Evolutionary conservation across 2,113 vertebrate genomes (phyloP), one percentile per base, ranked within the genome.

Genomic region (Erpornis zantholeuca): DNA sequence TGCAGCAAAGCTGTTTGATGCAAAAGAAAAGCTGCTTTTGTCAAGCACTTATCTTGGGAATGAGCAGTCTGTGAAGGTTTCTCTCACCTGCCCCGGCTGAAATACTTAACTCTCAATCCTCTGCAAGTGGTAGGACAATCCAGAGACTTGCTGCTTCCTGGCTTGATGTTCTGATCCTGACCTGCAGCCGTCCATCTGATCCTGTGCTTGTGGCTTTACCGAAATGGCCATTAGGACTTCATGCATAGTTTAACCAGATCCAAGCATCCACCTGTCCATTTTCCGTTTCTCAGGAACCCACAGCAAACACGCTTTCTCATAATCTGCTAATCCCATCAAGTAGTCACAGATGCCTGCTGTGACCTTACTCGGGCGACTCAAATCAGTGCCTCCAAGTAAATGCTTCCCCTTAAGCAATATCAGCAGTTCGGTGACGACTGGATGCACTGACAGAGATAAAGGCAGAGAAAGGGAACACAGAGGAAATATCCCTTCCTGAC

Each of bases 271-370:
- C 92, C 76, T 94, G 88, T 53, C 80, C 14, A 1, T 90, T 84
- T 82, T 87, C 33, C 40, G 31, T 90, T 96, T 95, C 65, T 75
- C 57, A 36, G 65, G 76, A 96, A 18, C 60, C 68, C 76, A 78
- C 47, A 40, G 82, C 45, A 96, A 92, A 88, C 79, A 89, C 2
- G 42, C 66, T 94, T 94, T 92, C 82, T 84, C 61, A 69, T 94
- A 96, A 94, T 89, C 92, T 94, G 82, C 49, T 96, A 97, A 90
- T 96, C 88, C 86, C 92, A 90, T 96, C 90, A 88, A 93, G 60
- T 75, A 91, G 94, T 80, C 94, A 95, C 68, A 95, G 88, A 90
- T 92, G 71, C 92, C 93, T 90, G 86, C 90, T 96, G 80, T 65
- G 87, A 90, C 56, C 19, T 47, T 49, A 85, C 66, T 66, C 21